These are phyloP conservation scores for Eupeodes corollae DNA, from an alignment of 1,140 invertebrate genomes.

Conservation along the genomic window DNA sequence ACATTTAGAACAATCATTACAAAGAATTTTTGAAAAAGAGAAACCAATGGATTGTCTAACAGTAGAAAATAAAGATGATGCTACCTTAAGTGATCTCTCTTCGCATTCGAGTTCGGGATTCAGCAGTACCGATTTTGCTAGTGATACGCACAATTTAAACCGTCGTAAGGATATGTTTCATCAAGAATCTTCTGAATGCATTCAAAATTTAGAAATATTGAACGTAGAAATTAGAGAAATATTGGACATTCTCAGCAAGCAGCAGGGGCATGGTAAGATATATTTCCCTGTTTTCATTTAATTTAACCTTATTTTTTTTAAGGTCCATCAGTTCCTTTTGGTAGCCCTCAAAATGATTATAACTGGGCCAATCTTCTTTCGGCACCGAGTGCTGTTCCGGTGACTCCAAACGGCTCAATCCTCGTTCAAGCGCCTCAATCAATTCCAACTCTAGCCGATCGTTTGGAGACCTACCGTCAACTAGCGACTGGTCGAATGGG, in stretches of 20 bases:
- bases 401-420: not conserved
- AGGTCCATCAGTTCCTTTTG: not conserved
- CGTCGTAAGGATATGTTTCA: constrained; percentile 35
- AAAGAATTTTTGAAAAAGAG: constrained; percentile 43
- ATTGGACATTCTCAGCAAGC: constrained; percentile 53
- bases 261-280: constrained; percentile 31
- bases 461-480: constrained; percentile 42
- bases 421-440: constrained; percentile 37
- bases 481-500: constrained; percentile 30
- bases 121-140: constrained; percentile 54
- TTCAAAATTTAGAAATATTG: constrained; percentile 56
- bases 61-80: constrained; percentile 38
- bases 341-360: not conserved
- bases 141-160: constrained; percentile 32
- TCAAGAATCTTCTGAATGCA: constrained; percentile 55
- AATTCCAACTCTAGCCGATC: constrained; percentile 41
- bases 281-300: not conserved
- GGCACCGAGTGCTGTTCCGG: not conserved
- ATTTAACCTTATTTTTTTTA: not conserved
- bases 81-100: constrained; percentile 52
- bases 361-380: not conserved
- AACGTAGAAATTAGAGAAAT: constrained; percentile 61
- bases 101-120: constrained; percentile 56
- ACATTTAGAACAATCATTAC: constrained; percentile 61
- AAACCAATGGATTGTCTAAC: constrained; percentile 38